Evolutionary conservation across 2,113 vertebrate species (phyloP), one percentile per base, ranked within the genome.

Genomic region (Carollia perspicillata): DNA sequence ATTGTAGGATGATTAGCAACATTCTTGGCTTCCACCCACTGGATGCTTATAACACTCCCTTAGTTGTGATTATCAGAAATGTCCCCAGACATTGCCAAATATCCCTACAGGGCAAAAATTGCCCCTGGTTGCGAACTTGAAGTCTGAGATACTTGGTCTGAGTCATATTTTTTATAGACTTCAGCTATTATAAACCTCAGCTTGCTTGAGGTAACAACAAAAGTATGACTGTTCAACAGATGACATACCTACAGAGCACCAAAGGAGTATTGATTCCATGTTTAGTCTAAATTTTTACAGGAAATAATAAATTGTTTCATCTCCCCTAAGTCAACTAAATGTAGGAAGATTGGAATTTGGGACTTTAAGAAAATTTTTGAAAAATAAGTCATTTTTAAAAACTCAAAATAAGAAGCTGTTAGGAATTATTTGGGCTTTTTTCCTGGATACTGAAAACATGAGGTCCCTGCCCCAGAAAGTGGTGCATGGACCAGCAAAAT

Each of bases 351-450:
- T 28, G 37, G 90, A 79, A 90, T 85, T 65, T 40, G 12, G 42
- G 12, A 51, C 28, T 55, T 87, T 16, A 89, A 96, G 30, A 83
- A 94, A 74, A 69, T 33, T 40, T 65, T 95, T 78, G 37, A 96
- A 71, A 71, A 7, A 18, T 78, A 30, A 60, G 28, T 49, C 16
- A 78, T 94, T 94, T 96, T 94, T 55, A 75, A 93, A 89, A 66
- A 81, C 28, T 93, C 30, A 68, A 87, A 92, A 51, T 51, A 87
- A 37, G 26, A 83, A 88, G 17, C 49, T 68, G 14, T 51, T 93
- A 90, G 80, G 51, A 85, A 85, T 95, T 71, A 84, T 80, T 72
- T 80, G 6, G 51, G 3, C 6, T 78, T 85, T 78, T 79, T 89
- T 4, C 4, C 33, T 35, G 10, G 26, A 40, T 90, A 51, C 28